phyloP scores from a whole-genome alignment of 2,888 invertebrate species.

The Dryocosmus kuriphilus region DNA sequence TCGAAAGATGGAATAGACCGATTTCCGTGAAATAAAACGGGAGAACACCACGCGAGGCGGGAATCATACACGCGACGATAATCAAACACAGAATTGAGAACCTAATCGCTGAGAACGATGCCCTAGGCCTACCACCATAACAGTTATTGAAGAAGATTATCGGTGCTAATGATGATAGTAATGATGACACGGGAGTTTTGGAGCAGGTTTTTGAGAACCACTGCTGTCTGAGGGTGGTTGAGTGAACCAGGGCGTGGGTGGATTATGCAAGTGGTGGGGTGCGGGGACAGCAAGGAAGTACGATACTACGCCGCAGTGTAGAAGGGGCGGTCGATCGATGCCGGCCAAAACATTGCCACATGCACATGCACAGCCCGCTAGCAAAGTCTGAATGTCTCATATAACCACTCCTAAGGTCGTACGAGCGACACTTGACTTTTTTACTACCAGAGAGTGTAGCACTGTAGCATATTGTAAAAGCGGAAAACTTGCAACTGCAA shows the following conservation, averaged over 20 bases:
- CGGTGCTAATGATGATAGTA: background rate
- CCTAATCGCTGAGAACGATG: background rate
- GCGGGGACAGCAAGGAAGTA: slow-evolving; percentile 49
- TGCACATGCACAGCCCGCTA: slow-evolving; percentile 73
- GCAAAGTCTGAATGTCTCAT: slow-evolving; percentile 47
- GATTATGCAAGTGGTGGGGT: slow-evolving; percentile 67
- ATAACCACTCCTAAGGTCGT: slow-evolving; percentile 50
- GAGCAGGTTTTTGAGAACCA: slow-evolving; percentile 63
- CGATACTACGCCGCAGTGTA: slow-evolving; percentile 71
- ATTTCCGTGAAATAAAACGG: slow-evolving; percentile 8
- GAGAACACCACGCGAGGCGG: background rate
- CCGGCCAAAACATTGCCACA: slow-evolving; percentile 78
- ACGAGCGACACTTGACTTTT: slow-evolving; percentile 45
- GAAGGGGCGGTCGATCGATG: slow-evolving; percentile 74
- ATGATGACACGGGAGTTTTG: background rate
- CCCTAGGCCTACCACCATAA: background rate
- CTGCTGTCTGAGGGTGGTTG: slow-evolving; percentile 70
- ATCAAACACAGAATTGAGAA: background rate
- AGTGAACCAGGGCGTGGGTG: slow-evolving; percentile 75
- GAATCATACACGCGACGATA: slow-evolving; percentile 3
- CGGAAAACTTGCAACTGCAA: background rate
- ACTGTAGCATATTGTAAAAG: slow-evolving; percentile 11
- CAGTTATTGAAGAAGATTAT: background rate
- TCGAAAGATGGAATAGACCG: background rate
- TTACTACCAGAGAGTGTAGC: slow-evolving; percentile 36